Conservation (phyloP, 2,113 vertebrate species). For the Boulengeromyrus knoepffleri region DNA sequence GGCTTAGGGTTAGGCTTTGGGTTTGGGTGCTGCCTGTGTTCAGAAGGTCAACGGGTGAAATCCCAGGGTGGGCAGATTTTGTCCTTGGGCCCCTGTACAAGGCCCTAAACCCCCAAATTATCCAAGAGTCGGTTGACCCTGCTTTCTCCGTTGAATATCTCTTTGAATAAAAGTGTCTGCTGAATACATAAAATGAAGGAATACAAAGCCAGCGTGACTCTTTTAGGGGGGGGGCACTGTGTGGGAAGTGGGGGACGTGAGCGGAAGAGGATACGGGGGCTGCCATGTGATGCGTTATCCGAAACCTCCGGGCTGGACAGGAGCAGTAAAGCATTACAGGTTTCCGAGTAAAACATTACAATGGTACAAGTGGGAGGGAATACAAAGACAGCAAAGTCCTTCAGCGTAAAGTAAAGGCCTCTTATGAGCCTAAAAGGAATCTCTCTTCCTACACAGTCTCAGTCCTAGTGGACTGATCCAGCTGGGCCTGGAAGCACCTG, state of each 20-base stretch:
- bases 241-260: background rate
- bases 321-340: background rate
- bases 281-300: background rate
- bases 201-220: background rate
- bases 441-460: background rate
- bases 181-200: background rate
- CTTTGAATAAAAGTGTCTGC: background rate
- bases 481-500: background rate
- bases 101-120: background rate
- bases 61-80: background rate
- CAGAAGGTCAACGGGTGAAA: background rate
- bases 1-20: no score
- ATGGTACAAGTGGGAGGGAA: background rate
- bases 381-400: background rate
- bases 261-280: background rate
- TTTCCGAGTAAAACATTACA: background rate
- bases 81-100: background rate
- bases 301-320: background rate
- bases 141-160: background rate
- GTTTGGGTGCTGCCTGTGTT: background rate
- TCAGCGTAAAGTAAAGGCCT: background rate
- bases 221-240: background rate
- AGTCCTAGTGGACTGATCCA: background rate
- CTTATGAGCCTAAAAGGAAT: background rate
- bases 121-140: background rate